Evolutionary conservation across 2,888 invertebrate species (phyloP), one percentile per base, ranked within the genome.

Genomic region (Agrypnus murinus): DNA sequence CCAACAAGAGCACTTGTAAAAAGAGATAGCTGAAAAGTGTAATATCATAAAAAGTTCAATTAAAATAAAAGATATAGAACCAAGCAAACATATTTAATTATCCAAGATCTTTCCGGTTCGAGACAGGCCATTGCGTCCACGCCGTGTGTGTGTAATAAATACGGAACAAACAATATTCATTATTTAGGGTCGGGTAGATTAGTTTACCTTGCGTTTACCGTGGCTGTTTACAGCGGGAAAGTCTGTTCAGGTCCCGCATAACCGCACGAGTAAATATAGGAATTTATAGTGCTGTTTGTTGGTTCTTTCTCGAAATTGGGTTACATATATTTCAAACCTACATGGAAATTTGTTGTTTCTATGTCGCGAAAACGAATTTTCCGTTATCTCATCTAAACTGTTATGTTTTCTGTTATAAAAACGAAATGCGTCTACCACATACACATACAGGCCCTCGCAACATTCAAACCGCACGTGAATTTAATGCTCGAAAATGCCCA

Each of bases 91-190:
- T 68, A 68, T 65, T 69, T 69, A 69, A 69, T 69, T 69, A 69
- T 69, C 69, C 53, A 62, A 43, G 19, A 66, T 58, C 58, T 66
- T 66, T 53, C 57, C 46, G 9, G 57, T 36, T 43, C 60, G 31
- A 69, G 65, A 69, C 60, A 65, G 46, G 70, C 62, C 60, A 62
- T 65, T 65, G 46, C 66, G 71, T 71, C 62, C 40, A 63, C 58
- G 59, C 57, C 71, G 57, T 67, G 67, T 65, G 67, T 65, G 60
- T 76, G 75, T 75, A 80, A 82, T 82, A 82, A 82, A 82, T 82
- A 81, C 79, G 78, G 76, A 81, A 81, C 80, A 82, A 83, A 83
- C 83, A 81, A 81, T 81, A 81, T 83, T 80, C 81, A 83, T 83
- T 82, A 83, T 83, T 83, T 81, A 83, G 77, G 75, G 77, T 76